phyloP scores from a whole-genome alignment of 2,888 invertebrate species.

The Plemyria rubiginata region DNA sequence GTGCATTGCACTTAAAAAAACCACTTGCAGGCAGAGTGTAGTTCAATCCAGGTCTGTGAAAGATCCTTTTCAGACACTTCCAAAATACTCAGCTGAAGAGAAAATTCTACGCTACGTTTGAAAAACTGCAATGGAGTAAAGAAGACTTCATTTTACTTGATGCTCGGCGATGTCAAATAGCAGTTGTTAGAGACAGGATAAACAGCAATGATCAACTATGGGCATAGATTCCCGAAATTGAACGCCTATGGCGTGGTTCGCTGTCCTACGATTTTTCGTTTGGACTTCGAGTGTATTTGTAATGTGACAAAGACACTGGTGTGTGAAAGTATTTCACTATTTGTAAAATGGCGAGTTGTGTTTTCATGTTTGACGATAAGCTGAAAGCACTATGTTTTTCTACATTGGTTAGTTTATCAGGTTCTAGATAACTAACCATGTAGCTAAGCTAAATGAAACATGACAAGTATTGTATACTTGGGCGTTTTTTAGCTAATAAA shows the following conservation, averaged over 20 bases:
- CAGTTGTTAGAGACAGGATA: neutral
- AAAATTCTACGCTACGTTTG: neutral
- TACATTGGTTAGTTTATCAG: neutral
- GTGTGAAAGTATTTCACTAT: neutral
- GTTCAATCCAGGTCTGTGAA: neutral
- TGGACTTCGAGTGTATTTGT: neutral
- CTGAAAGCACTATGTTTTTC: neutral
- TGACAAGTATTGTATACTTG: neutral
- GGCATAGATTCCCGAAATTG: too few species aligned
- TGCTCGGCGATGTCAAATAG: neutral
- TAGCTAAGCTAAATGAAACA: neutral
- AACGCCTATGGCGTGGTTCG: too few species aligned
- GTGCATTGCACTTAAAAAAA: neutral
- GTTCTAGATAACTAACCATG: neutral
- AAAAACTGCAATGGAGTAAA: neutral
- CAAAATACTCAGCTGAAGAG: neutral
- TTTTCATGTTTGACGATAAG: neutral
- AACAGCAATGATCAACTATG: neutral
- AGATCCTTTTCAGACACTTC: slow-evolving; percentile 7
- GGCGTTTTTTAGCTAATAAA: neutral
- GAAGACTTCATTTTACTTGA: neutral
- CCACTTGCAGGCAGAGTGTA: neutral
- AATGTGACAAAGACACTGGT: neutral
- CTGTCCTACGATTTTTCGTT: neutral
- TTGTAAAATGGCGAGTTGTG: neutral